phyloP scores from a whole-genome alignment of 2,888 invertebrate species.

The Tridacna crocea region DNA sequence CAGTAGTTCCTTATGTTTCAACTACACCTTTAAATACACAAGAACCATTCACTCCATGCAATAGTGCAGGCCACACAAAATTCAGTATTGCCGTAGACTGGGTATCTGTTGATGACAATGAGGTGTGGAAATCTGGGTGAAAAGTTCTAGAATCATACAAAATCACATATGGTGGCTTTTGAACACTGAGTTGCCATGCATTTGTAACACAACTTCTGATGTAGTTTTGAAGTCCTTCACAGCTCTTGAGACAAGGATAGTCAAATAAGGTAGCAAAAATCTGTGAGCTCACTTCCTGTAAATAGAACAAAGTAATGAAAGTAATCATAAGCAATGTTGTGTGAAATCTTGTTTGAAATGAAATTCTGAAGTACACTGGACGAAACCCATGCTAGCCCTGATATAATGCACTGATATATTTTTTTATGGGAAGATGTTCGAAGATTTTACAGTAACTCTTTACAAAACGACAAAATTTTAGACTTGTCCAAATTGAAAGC shows the following conservation, averaged over 20 bases:
- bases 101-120: conserved; percentile 91
- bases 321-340: too few species aligned
- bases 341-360: too few species aligned
- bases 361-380: too few species aligned
- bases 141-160: conserved; percentile 87
- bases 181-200: conserved; percentile 94
- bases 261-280: conserved; percentile 96
- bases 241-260: conserved; percentile 94
- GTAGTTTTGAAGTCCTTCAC: conserved; percentile 91
- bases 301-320: neutral
- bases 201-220: conserved; percentile 92
- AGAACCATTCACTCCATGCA: conserved; percentile 88
- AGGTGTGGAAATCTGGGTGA: conserved; percentile 91
- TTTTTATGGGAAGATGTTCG: too few species aligned
- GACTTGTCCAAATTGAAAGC: too few species aligned
- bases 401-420: too few species aligned
- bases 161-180: conserved; percentile 85
- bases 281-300: conserved; percentile 88
- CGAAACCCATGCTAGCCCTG: too few species aligned
- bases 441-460: too few species aligned
- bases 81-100: conserved; percentile 91
- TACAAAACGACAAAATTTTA: too few species aligned
- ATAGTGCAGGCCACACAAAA: conserved; percentile 94
- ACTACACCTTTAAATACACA: conserved; percentile 95
- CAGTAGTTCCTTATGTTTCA: conserved; percentile 86